Percentiles rank a stretch among this genome's conserved stretches.
Evolutionary conservation across 2,888 invertebrate species (phyloP).

Genomic region (Napeogenes inachia): DNA sequence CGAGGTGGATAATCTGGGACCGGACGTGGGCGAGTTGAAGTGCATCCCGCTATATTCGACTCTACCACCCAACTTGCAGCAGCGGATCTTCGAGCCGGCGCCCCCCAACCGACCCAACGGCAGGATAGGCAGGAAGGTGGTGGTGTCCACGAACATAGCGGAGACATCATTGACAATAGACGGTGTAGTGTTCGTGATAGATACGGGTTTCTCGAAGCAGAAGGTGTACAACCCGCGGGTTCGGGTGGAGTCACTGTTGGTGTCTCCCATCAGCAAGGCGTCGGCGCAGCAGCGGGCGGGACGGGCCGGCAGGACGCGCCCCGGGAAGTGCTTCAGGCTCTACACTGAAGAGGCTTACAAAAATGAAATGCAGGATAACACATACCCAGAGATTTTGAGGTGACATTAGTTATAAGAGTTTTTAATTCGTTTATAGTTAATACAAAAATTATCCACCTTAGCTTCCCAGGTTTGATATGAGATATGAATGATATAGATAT

Average conservation of each 20-base stretch:
- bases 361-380: conserved; percentile 99
- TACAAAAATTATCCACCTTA: neutral
- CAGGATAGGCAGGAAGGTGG: conserved; percentile 93
- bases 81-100: conserved; percentile 97
- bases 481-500: too few relatives aligned
- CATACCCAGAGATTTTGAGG: conserved; percentile 94
- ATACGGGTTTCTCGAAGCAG: conserved; percentile 99
- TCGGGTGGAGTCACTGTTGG: conserved; percentile 97
- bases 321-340: conserved; percentile 97
- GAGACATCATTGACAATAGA: conserved; percentile 99
- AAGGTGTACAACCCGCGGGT: conserved; percentile 93
- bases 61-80: conserved; percentile 96
- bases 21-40: conserved; percentile 97
- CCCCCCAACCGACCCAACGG: conserved; percentile 94
- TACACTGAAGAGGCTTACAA: conserved; percentile 96
- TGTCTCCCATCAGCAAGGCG: conserved; percentile 99
- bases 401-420: conserved; percentile 42
- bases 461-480: too few relatives aligned
- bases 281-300: conserved; percentile 99
- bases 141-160: conserved; percentile 99
- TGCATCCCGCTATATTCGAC: conserved; percentile 99
- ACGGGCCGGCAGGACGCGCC: conserved; percentile 97
- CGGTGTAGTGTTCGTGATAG: conserved; percentile 99
- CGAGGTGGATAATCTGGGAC: conserved; percentile 95
- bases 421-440: conserved; percentile 18